Conservation (phyloP, 2,113 vertebrate genomes). For the Sylvilagus bachmani region DNA sequence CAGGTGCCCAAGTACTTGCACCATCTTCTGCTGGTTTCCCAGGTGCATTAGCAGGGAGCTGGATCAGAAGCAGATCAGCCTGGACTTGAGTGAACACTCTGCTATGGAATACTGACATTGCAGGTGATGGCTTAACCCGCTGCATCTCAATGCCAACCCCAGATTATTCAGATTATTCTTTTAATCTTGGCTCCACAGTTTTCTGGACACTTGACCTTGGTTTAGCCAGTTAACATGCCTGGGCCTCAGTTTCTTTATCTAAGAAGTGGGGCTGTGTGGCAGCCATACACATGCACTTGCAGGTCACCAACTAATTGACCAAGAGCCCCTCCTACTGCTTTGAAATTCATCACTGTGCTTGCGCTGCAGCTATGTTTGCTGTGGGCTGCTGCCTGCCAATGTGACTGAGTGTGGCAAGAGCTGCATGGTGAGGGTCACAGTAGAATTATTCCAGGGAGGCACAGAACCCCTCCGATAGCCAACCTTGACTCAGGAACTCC, state of each 20-base stretch:
- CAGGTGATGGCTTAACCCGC: too few relatives aligned
- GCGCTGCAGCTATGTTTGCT: accelerated
- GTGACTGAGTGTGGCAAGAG: too few relatives aligned
- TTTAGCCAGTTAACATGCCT: not conserved
- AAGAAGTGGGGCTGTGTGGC: not conserved
- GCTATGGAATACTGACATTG: too few relatives aligned
- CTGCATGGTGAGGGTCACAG: too few relatives aligned
- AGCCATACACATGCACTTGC: accelerated
- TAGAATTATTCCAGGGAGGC: not conserved
- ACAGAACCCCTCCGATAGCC: too few relatives aligned
- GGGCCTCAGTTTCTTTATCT: not conserved
- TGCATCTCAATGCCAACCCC: too few relatives aligned
- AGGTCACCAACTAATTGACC: not conserved
- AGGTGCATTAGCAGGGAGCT: too few relatives aligned
- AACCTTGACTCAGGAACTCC: not conserved
- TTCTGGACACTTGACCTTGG: not conserved
- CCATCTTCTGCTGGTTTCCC: too few relatives aligned
- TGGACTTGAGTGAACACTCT: too few relatives aligned
- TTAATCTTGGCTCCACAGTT: not conserved
- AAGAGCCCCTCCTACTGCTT: not conserved
- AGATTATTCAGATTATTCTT: too few relatives aligned
- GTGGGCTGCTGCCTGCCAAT: accelerated
- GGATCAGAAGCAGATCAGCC: too few relatives aligned
- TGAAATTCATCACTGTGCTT: not conserved
- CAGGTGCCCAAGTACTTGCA: too few relatives aligned